Conservation (phyloP, 2,797 vertebrate species). For the Hypotaenidia philippensis region DNA sequence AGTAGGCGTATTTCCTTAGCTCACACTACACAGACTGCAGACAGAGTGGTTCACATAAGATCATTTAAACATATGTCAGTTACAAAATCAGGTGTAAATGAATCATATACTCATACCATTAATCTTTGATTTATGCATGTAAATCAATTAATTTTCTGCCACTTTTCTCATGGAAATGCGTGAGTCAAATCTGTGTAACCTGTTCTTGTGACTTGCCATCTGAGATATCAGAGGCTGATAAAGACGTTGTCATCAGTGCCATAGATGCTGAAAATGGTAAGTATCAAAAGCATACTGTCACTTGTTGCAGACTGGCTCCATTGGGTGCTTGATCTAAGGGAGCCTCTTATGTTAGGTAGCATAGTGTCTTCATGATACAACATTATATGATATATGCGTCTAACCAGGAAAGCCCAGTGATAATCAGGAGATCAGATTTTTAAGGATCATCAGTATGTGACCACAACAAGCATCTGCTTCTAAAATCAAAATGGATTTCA, state of each 20-base stretch:
- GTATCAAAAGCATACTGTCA: background rate
- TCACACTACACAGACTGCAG: background rate
- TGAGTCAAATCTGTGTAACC: slow-evolving; percentile 6
- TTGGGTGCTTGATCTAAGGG: background rate
- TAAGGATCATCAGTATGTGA: background rate
- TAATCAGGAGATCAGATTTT: background rate
- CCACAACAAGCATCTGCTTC: background rate
- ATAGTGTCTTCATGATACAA: background rate
- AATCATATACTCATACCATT: background rate
- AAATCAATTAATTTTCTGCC: background rate
- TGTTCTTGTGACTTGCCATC: background rate
- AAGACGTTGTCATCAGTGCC: background rate
- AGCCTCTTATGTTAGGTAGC: background rate
- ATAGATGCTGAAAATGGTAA: background rate
- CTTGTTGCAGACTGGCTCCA: background rate
- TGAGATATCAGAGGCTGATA: background rate
- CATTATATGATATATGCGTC: background rate
- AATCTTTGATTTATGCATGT: background rate
- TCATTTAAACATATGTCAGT: slow-evolving; percentile 61
- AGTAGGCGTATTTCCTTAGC: background rate
- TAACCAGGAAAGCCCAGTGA: background rate
- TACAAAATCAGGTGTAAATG: slow-evolving; percentile 43
- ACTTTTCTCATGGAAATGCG: background rate
- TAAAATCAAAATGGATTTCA: slow-evolving; percentile 5
- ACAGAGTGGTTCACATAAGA: background rate